A percentile compares a stretch with the other conserved stretches of the same genome.
These are phyloP conservation scores for Yponomeuta evonymella DNA, from an alignment of 2,888 invertebrate species.

Conservation along the genomic window DNA sequence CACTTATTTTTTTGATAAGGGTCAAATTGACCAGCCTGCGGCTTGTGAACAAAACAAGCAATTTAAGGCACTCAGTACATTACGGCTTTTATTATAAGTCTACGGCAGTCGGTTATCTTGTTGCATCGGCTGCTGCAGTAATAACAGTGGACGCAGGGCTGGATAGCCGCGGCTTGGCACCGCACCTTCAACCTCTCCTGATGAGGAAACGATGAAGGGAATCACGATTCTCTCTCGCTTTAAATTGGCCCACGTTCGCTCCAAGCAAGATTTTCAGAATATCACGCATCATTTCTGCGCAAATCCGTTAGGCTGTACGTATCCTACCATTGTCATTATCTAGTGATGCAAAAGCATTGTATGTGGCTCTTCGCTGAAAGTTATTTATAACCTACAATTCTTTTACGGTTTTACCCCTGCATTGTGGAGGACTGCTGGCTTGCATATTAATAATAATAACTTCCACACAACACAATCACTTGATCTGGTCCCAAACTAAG, in stretches of 20 bases:
- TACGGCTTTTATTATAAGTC: conserved; percentile 57
- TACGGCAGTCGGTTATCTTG: conserved; percentile 42
- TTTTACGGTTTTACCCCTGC: no score
- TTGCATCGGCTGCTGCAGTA: conserved; percentile 41
- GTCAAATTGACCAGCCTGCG: conserved; percentile 64
- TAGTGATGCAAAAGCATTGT: no score
- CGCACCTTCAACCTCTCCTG: conserved; percentile 11
- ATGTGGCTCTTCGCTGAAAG: no score
- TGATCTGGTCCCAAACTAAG: no score
- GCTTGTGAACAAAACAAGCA: conserved; percentile 62
- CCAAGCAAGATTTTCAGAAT: not conserved
- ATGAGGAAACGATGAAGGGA: conserved; percentile 3
- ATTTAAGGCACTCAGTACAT: conserved; percentile 57
- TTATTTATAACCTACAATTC: no score
- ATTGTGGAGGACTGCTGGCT: no score
- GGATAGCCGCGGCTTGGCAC: not conserved
- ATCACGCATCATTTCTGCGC: not conserved
- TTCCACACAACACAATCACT: no score
- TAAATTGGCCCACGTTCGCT: not conserved
- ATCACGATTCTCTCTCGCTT: conserved; percentile 8
- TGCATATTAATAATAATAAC: no score
- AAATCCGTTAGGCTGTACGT: no score
- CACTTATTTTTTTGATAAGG: conserved; percentile 69
- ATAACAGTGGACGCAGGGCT: conserved; percentile 26
- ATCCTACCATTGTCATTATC: no score